phyloP scores from a whole-genome alignment of 2,888 invertebrate species.

The Cacoxenus indagator region DNA sequence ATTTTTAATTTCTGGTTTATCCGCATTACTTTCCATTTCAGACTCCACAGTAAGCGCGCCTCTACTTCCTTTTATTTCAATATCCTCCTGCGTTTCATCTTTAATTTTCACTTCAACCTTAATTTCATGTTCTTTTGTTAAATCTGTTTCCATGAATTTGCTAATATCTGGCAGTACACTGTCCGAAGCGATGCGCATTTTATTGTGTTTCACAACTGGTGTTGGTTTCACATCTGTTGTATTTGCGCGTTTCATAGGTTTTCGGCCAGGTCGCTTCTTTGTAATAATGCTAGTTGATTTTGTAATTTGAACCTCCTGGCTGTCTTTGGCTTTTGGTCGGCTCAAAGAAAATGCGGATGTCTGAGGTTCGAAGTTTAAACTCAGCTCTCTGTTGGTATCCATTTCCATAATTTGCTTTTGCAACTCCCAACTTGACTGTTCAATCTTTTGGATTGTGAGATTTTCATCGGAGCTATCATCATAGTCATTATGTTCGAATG shows the following conservation, averaged over 20 bases:
- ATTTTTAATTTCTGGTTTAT: too few species aligned
- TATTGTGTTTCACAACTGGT: not conserved
- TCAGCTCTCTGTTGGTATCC: not conserved
- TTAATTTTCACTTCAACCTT: not conserved
- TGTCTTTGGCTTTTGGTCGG: not conserved
- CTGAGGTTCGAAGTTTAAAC: not conserved
- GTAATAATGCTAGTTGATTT: not conserved
- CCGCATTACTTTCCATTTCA: too few species aligned
- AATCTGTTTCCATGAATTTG: not conserved
- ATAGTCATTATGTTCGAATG: not conserved
- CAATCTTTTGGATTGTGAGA: not conserved
- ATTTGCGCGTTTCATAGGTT: not conserved
- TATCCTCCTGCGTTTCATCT: too few species aligned
- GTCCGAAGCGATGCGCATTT: not conserved
- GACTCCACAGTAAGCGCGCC: too few species aligned
- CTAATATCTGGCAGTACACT: not conserved
- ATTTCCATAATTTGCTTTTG: slow-evolving; percentile 17
- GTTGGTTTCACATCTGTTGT: not conserved
- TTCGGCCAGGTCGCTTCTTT: not conserved
- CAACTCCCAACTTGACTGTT: slow-evolving; percentile 11
- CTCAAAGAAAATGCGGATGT: not conserved
- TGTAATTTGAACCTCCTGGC: not conserved
- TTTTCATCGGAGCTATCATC: not conserved
- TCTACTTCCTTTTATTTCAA: too few species aligned
- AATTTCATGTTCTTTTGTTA: not conserved